These are phyloP conservation scores for Hoplias malabaricus DNA, from an alignment of 2,113 vertebrate species.

Conservation along the genomic window DNA sequence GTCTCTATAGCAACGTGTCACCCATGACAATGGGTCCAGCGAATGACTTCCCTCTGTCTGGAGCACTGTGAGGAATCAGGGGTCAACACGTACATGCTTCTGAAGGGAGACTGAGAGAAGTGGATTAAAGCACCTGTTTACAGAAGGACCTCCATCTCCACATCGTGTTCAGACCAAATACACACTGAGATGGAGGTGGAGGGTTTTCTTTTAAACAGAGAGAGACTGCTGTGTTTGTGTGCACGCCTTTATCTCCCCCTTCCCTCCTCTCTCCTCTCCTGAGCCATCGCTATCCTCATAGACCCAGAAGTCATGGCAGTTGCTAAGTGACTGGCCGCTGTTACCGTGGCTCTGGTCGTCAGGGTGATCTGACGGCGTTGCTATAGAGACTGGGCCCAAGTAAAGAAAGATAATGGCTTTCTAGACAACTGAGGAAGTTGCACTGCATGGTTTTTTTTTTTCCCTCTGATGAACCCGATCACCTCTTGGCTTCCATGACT, in stretches of 20 bases:
- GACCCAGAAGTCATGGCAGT: constrained; percentile 35
- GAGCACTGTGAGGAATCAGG: neutral
- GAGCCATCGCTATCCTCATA: neutral
- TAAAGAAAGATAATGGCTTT: neutral
- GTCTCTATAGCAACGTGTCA: neutral
- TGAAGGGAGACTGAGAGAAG: neutral
- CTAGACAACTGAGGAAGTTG: neutral
- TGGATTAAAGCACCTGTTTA: neutral
- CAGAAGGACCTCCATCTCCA: neutral
- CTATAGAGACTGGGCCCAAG: neutral
- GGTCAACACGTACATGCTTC: neutral
- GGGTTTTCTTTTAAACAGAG: neutral
- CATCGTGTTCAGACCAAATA: neutral
- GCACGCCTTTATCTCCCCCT: neutral
- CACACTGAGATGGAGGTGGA: neutral
- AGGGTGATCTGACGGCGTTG: constrained; percentile 45
- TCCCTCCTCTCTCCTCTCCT: neutral
- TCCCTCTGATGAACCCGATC: neutral
- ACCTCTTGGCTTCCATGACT: neutral
- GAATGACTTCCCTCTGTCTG: neutral
- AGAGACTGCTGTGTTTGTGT: neutral
- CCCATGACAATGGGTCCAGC: constrained; percentile 6
- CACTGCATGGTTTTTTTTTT: neutral
- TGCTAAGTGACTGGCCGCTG: constrained; percentile 59
- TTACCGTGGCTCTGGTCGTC: constrained; percentile 53